A percentile compares a stretch with the other conserved stretches of the same genome.
Conservation (phyloP, 1,140 invertebrate species). For the Drosophila saltans region DNA sequence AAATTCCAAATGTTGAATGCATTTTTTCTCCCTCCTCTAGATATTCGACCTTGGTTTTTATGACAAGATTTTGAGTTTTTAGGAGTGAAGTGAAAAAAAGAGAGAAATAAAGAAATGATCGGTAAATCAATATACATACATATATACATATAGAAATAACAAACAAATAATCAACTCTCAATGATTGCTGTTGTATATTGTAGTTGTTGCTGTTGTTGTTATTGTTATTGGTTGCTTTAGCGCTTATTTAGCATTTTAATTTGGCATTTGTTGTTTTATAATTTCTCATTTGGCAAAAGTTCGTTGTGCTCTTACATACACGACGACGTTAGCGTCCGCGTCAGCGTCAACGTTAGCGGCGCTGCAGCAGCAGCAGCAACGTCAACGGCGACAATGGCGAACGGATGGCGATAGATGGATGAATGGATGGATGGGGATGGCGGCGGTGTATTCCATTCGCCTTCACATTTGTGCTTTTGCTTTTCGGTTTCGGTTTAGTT, state of each 20-base stretch:
- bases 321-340: neutral
- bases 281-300: slow-evolving; percentile 76
- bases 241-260: slow-evolving; percentile 65
- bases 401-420: neutral
- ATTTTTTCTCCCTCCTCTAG: neutral
- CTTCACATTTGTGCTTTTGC: slow-evolving; percentile 33
- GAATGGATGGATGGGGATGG: neutral
- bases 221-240: slow-evolving; percentile 25
- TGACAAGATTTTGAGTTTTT: neutral
- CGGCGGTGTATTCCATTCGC: slow-evolving; percentile 33
- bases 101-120: slow-evolving; percentile 9
- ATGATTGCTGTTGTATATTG: slow-evolving; percentile 38
- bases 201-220: slow-evolving; percentile 1
- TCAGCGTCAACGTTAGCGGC: too few relatives aligned
- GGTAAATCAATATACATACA: neutral
- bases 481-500: slow-evolving; percentile 36
- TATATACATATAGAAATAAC: slow-evolving; percentile 1
- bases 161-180: slow-evolving; percentile 22
- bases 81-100: neutral
- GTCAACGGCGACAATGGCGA: slow-evolving; percentile 3
- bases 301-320: slow-evolving; percentile 70
- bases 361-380: neutral
- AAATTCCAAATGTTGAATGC: neutral
- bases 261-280: slow-evolving; percentile 67
- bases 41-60: slow-evolving; percentile 4